Conservation (phyloP, 2,888 invertebrate species). For the Molorchus minor region DNA sequence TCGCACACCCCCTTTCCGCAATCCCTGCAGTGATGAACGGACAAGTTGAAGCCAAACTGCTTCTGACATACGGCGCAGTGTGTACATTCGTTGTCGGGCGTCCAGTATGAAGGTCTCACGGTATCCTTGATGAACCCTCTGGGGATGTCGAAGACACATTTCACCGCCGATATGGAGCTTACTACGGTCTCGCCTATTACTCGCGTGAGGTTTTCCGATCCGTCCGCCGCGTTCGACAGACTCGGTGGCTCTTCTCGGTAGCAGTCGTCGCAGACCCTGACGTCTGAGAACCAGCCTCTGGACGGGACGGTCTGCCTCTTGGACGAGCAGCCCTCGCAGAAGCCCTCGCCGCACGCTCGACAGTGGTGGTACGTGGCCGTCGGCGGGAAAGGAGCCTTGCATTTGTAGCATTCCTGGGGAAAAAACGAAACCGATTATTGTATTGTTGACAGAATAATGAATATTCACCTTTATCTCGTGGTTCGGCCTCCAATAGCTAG, state of each 20-base stretch:
- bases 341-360: constrained; percentile 81
- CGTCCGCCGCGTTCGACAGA: constrained; percentile 47
- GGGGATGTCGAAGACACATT: constrained; percentile 77
- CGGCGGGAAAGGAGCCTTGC: constrained; percentile 68
- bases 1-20: constrained; percentile 79
- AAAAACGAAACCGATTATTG: constrained; percentile 6
- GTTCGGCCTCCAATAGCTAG: constrained; percentile 83
- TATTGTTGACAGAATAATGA: background rate
- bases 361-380: constrained; percentile 77
- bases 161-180: constrained; percentile 75
- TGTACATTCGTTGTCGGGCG: constrained; percentile 76
- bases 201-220: constrained; percentile 37
- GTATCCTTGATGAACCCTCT: constrained; percentile 80
- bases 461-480: constrained; percentile 71
- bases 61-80: constrained; percentile 73
- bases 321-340: constrained; percentile 78
- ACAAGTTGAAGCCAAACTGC: constrained; percentile 66
- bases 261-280: constrained; percentile 79
- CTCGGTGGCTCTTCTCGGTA: constrained; percentile 59
- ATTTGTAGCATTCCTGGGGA: constrained; percentile 71
- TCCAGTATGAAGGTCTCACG: constrained; percentile 82
- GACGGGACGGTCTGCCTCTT: constrained; percentile 74
- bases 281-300: constrained; percentile 75
- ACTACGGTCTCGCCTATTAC: constrained; percentile 70
- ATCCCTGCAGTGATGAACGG: constrained; percentile 74